Evolutionary conservation across 2,888 invertebrate species (phyloP), one percentile per base, ranked within the genome.

Genomic region (Caenorhabditis macrosperma): DNA sequence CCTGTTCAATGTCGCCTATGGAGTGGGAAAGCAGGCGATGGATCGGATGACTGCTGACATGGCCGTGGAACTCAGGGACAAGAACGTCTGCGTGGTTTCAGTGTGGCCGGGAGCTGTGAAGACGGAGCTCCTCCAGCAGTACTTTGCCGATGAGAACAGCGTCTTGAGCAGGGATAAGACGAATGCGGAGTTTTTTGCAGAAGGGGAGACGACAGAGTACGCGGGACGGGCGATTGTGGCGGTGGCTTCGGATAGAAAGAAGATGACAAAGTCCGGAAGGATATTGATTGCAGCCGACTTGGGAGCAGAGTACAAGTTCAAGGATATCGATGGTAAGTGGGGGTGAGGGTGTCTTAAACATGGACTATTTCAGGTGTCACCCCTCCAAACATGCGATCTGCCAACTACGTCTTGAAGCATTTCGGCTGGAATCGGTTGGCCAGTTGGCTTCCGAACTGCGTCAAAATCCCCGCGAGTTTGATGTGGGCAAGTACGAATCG

Each of bases 31-130:
- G 81, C 90, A 88, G 46, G 92, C 91, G 17, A 90, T 92, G 67
- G 92, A 92, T 81, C 84, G 92, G 26, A 90, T 92, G 91, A 90
- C 92, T 0, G 91, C 89, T 0, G 92, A 92, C 82, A 91, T 91
- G 83, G 91, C 90, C 0, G 33, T 88, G 9, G 92, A 92, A n/a
- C n/a, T 44, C 38, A 20, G 57, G 59, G 26, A 59, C 28, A 24
- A 26, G 10, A 77, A 82, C 26, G 90, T 92, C 5, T 85, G 90
- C 1, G 89, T 84, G 33, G 84, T 92, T 4, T 91, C 91, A 52
- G 78, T 92, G 1, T 92, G 91, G 91, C 92, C 92, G 0, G 92
- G 92, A 24, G 87, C 91, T 20, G 92, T 92, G 0, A 82, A 85
- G 17, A 92, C 92, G 1, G 92, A 92, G 81, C 57, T 82, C 1